Conservation (phyloP, 1,140 invertebrate species). For the Bombus ignitus region DNA sequence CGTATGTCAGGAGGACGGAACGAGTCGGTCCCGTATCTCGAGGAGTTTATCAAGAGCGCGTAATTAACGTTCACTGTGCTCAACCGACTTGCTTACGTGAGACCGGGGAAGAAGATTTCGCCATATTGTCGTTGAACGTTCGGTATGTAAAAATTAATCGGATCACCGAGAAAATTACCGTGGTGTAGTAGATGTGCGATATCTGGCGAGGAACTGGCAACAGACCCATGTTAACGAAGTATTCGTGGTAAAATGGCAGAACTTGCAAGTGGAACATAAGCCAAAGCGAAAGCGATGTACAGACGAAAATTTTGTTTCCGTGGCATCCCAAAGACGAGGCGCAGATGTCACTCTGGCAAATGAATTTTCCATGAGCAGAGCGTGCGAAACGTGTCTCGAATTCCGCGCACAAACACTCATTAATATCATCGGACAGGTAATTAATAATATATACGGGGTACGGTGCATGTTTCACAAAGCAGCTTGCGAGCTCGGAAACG, state of each 20-base stretch:
- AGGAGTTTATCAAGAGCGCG: conserved; percentile 30
- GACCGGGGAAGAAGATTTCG: neutral
- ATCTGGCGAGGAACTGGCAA: no score
- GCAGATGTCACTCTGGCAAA: neutral
- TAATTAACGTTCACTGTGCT: conserved; percentile 30
- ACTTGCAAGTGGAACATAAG: neutral
- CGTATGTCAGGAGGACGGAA: conserved; percentile 12
- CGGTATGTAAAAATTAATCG: conserved; percentile 15
- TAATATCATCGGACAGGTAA: conserved; percentile 23
- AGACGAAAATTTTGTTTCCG: neutral
- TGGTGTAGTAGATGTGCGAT: neutral
- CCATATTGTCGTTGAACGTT: conserved; percentile 5
- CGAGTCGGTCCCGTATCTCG: conserved; percentile 13
- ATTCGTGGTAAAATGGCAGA: no score
- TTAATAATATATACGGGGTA: conserved; percentile 12
- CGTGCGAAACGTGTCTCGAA: neutral
- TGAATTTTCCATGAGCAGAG: neutral
- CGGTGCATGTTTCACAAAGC: conserved; percentile 1
- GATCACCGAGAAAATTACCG: neutral
- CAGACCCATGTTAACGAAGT: no score
- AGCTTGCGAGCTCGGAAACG: neutral
- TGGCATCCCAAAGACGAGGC: neutral
- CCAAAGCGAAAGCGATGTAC: neutral
- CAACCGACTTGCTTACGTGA: neutral
- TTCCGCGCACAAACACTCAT: conserved; percentile 8